These are phyloP conservation scores for Nomada ruficornis DNA, from an alignment of 2,888 invertebrate genomes.

Conservation along the genomic window DNA sequence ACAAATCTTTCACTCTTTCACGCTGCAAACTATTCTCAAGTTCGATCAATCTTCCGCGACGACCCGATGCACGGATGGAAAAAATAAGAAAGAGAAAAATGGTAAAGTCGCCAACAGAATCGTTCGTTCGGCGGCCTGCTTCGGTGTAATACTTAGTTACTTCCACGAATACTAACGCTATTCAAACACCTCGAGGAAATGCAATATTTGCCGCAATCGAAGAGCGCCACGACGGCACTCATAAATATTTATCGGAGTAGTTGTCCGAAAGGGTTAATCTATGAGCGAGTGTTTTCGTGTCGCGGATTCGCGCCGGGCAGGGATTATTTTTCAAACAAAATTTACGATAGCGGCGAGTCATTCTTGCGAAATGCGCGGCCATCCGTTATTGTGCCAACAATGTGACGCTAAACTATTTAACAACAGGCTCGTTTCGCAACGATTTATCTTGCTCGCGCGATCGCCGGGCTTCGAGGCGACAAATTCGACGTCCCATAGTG, in stretches of 20 bases:
- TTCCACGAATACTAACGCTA: constrained; percentile 1
- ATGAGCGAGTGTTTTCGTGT: constrained; percentile 12
- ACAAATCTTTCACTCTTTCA: background rate
- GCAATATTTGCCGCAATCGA: constrained; percentile 41
- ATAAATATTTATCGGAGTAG: constrained; percentile 52
- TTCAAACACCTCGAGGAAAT: constrained; percentile 13
- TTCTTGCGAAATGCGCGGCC: constrained; percentile 56
- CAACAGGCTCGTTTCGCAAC: constrained; percentile 63
- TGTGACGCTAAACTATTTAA: constrained; percentile 59
- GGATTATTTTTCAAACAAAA: constrained; percentile 56
- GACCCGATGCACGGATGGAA: background rate
- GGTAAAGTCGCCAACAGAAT: background rate
- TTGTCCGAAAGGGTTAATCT: constrained; percentile 36
- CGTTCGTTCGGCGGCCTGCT: background rate
- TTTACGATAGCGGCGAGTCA: constrained; percentile 49
- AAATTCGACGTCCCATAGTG: constrained; percentile 54
- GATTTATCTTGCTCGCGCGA: constrained; percentile 59
- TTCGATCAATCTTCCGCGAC: background rate
- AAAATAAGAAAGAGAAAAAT: background rate
- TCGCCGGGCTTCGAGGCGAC: constrained; percentile 48
- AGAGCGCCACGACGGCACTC: constrained; percentile 13
- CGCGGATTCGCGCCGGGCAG: constrained; percentile 31
- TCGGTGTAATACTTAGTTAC: background rate
- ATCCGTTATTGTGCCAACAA: constrained; percentile 62
- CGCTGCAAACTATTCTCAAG: background rate